Base-by-base conservation (phyloP, 2,113 vertebrate species). In the Morone chrysops region DNA sequence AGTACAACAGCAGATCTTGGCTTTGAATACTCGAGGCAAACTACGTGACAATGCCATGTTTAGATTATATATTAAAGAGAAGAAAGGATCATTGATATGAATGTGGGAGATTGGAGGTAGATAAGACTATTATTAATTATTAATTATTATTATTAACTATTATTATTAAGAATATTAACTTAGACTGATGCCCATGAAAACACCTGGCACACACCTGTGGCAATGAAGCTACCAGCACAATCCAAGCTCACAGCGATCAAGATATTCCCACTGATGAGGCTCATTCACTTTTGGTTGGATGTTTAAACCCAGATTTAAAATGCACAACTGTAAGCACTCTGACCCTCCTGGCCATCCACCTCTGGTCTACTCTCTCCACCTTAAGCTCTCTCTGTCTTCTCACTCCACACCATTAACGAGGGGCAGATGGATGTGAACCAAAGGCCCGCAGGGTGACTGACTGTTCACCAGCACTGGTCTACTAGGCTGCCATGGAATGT, bases 191-290 rank as follows among this genome's bases (percentile, higher is more conserved):
- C 31, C 31, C 31, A 31, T 31, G 31, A 31, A 48, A 78, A 51
- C 85, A 78, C 10, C 20, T 81, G 82, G 65, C 22, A 59, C 38
- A 75, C 81, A 82, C 75, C 54, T 78, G 74, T 56, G 54, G 41
- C 67, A 70, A 18, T 18, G 60, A 63, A 68, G 18, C 69, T 45
- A 65, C 12, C 25, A 63, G 25, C 22, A 53, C 63, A 57, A 68
- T 71, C 53, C 56, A 48, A 6, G 12, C 36, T 66, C 75, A 41
- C 13, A 47, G 22, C 11, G 25, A 63, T 51, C 48, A 70, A 77
- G 22, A 65, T 20, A 47, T 50, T 40, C 53, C 18, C 65, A 69
- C 10, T 40, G 36, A 62, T 25, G 54, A 69, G 11, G 25, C 18
- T 36, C 25, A 22, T 48, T 36, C 41, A 13, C 22, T 51, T 40